Conservation (phyloP, 1,140 invertebrate species). For the Platyura marginata region DNA sequence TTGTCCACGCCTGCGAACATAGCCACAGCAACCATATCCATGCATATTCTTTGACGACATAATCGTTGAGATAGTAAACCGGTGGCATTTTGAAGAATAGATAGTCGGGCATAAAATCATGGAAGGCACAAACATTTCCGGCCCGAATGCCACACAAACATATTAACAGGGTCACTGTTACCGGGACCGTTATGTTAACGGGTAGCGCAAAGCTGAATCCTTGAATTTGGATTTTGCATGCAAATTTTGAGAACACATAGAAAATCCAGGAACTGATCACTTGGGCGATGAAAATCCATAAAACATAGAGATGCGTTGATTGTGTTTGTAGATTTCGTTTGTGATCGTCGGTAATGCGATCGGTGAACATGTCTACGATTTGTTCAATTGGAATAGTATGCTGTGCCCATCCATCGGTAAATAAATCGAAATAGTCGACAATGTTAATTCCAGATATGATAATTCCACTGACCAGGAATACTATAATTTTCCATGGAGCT, state of each 20-base stretch:
- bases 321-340: constrained; percentile 31
- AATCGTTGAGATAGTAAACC: constrained; percentile 30
- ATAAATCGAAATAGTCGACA: constrained; percentile 31
- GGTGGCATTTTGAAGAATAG: constrained; percentile 42
- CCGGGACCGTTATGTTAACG: constrained; percentile 47
- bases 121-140: constrained; percentile 40
- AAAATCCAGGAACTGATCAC: constrained; percentile 39
- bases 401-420: constrained; percentile 26
- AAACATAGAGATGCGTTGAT: constrained; percentile 20
- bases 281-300: constrained; percentile 42
- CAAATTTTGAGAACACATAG: constrained; percentile 59
- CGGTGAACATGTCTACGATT: too few species aligned
- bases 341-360: too few species aligned
- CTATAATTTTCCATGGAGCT: constrained; percentile 42
- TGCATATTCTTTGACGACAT: constrained; percentile 35
- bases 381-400: too few species aligned
- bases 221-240: constrained; percentile 71
- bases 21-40: constrained; percentile 61
- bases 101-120: constrained; percentile 39
- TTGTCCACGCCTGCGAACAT: constrained; percentile 63
- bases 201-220: constrained; percentile 64
- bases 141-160: constrained; percentile 36
- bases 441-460: constrained; percentile 33
- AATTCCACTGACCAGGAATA: constrained; percentile 38
- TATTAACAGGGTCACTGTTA: constrained; percentile 41